Conservation (phyloP, 2,888 invertebrate genomes). For the Phortica okadai region DNA sequence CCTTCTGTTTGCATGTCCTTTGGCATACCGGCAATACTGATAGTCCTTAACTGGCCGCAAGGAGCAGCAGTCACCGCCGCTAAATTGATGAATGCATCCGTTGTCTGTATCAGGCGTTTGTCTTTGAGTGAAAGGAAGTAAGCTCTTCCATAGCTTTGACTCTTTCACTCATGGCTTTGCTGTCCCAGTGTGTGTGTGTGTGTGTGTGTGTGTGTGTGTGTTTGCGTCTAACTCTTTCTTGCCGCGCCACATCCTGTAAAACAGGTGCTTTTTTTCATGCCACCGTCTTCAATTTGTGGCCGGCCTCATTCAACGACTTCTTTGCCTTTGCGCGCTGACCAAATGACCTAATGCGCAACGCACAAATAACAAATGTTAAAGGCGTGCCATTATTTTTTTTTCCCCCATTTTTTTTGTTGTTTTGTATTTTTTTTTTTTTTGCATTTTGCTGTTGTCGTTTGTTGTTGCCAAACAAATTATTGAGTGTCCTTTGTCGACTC, state of each 20-base stretch:
- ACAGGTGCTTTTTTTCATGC: conserved; percentile 60
- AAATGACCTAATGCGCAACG: conserved; percentile 69
- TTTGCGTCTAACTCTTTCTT: conserved; percentile 12
- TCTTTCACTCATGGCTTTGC: conserved; percentile 38
- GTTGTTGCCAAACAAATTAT: conserved; percentile 34
- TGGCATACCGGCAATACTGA: neutral
- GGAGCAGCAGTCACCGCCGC: conserved; percentile 41
- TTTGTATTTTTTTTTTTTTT: conserved; percentile 1
- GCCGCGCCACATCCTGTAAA: conserved; percentile 30
- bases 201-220: neutral
- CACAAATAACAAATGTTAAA: conserved; percentile 26
- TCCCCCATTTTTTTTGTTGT: neutral
- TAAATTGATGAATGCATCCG: conserved; percentile 73
- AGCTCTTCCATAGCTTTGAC: conserved; percentile 39
- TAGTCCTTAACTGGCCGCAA: neutral
- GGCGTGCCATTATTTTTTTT: neutral
- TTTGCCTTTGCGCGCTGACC: conserved; percentile 53
- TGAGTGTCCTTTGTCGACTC: conserved; percentile 28
- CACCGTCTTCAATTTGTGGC: neutral
- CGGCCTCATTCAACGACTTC: neutral
- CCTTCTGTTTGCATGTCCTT: neutral
- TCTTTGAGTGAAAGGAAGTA: conserved; percentile 59
- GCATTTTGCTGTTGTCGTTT: neutral
- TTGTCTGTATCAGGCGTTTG: conserved; percentile 33
- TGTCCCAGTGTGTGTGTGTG: too few species aligned